Percentiles rank a stretch among this genome's conserved stretches.
phyloP scores from a whole-genome alignment of 2,113 vertebrate genomes.

The Pelodiscus sinensis region DNA sequence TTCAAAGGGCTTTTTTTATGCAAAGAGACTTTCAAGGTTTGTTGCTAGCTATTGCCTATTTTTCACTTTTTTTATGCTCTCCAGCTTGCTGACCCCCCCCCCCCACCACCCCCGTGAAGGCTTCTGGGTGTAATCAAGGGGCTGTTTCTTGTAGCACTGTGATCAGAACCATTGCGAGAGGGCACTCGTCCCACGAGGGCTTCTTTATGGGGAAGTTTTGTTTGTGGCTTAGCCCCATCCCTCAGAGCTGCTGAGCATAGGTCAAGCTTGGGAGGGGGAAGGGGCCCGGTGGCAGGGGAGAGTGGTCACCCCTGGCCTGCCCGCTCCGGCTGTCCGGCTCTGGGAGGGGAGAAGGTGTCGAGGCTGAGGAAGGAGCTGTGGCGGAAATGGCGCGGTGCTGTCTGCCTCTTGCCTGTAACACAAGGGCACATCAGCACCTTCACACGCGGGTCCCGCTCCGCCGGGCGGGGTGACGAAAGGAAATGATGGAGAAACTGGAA shows the following conservation, averaged over 20 bases:
- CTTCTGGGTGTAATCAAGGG: background rate
- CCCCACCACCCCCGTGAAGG: background rate
- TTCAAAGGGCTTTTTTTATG: background rate
- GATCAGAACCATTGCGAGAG: background rate
- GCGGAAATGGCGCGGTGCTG: background rate
- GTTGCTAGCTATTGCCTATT: rapidly evolving
- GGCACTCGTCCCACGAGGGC: background rate
- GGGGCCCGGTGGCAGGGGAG: too few relatives aligned
- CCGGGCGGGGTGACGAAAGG: background rate
- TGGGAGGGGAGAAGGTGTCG: background rate
- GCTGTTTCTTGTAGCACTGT: background rate
- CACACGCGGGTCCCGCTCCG: rapidly evolving
- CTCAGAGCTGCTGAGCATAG: too few relatives aligned
- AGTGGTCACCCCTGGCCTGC: background rate
- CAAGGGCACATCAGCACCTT: background rate
- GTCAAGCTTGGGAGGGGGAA: background rate
- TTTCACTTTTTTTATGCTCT: background rate
- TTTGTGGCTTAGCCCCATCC: background rate
- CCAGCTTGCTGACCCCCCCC: background rate
- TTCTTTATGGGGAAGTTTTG: background rate
- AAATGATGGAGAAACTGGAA: background rate
- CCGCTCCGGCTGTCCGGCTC: rapidly evolving
- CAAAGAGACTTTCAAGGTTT: background rate
- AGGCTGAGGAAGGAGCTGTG: background rate
- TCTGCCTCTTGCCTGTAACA: rapidly evolving